Base-by-base conservation (phyloP, 2,797 vertebrate species). In the Phoxinus dragarum region DNA sequence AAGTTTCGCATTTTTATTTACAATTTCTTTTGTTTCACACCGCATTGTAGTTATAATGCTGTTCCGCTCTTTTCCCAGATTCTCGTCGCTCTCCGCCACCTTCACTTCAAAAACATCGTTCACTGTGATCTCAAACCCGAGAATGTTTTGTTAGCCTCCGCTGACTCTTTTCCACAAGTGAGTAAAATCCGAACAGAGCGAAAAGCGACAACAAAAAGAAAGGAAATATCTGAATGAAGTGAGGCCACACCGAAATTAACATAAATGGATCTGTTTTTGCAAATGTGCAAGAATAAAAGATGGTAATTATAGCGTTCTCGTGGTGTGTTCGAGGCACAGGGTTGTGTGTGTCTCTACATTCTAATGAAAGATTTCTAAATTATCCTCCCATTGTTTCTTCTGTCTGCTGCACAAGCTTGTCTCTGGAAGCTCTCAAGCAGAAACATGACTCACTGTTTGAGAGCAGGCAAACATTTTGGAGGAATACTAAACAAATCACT, bases 71-170 rank as follows among this genome's bases (percentile, higher is more conserved):
- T 52, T 75, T 80, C 89, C 72, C 90, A 98, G 98, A 99, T 99
- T 85, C 96, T 99, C 56, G 97, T 97, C 89, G 98, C 98, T 87
- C 92, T 99, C 91, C 96, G 97, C 78, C 97, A 99, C 90, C 98
- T 99, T 86, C 98, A 99, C 95, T 98, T 99, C 92, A 99, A 99
- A 95, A 99, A 99, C 91, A 97, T 99, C 47, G 98, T 99, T 92
- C 98, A 99, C 91, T 99, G 98, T 94, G 98, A 99, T 90, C 96
- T 99, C 82, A 99, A 99, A 91, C 98, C 98, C 34, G 98, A 99
- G 91, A 99, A 99, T 42, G 98, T 99, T 67, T 94, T 99, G 84
- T 88, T 99, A 86, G 97, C 98, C 0, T 99, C 97, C 4, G 95
- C 97, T 1, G 98, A 99, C 90, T 97, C 98, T 67, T 97, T 97